Percentiles rank a stretch among this genome's conserved stretches.
Evolutionary conservation across 1,140 invertebrate species (phyloP).

Genomic region (Conus ventricosus): DNA sequence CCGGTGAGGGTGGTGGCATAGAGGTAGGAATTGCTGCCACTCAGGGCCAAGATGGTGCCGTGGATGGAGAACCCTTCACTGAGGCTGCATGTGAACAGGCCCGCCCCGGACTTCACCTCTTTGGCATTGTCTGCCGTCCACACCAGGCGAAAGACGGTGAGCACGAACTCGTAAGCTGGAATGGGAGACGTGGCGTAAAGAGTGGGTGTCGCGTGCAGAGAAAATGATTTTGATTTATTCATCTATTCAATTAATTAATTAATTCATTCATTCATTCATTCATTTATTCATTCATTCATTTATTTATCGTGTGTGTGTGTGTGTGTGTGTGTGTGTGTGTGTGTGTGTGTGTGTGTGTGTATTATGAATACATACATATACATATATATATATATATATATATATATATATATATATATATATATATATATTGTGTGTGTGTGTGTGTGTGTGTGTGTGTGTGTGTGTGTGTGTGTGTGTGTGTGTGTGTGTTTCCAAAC

Average conservation of each 20-base stretch:
- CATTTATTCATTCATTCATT: not conserved
- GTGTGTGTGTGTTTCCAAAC: too few species aligned
- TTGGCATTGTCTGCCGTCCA: not conserved
- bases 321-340: too few species aligned
- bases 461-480: too few species aligned
- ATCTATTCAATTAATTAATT: not conserved
- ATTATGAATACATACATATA: too few species aligned
- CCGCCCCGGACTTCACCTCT: not conserved
- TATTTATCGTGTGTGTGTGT: too few species aligned
- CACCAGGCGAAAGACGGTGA: not conserved
- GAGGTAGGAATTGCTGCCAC: not conserved
- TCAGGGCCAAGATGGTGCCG: not conserved
- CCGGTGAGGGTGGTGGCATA: not conserved
- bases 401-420: too few species aligned
- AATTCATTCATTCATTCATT: not conserved
- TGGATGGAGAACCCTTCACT: not conserved
- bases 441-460: too few species aligned
- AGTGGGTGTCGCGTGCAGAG: not conserved
- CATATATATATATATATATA: too few species aligned
- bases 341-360: too few species aligned
- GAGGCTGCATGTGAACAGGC: not conserved
- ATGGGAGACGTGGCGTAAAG: not conserved
- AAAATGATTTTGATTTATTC: not conserved
- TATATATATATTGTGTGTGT: too few species aligned
- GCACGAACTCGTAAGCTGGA: not conserved